Evolutionary conservation across 2,113 vertebrate genomes (phyloP), one percentile per base, ranked within the genome.

Genomic region (Psittacara wagleri): DNA sequence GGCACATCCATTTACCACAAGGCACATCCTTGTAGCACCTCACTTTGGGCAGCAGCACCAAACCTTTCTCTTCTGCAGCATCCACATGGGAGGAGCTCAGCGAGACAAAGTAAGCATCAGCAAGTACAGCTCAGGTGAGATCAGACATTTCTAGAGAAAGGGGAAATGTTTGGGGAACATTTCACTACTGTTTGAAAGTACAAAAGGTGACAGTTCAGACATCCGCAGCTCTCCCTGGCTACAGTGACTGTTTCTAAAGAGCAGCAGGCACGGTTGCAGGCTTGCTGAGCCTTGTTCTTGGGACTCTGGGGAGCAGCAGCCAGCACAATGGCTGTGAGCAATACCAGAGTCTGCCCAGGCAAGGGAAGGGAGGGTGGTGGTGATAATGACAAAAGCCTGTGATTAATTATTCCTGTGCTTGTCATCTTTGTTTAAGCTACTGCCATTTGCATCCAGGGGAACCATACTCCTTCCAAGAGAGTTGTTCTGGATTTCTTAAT

Each of bases 391-490:
- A 83, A 66, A 68, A 39, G 81, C 35, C 33, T 7, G 63, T 41
- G 63, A 84, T 91, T 37, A 93, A 80, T 88, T 88, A 91, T 85
- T 91, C 68, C 69, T 68, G 48, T 66, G 41, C 57, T 93, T 93
- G 79, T 93, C 83, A 81, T 57, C 75, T 84, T 35, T 49, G 49
- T 41, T 92, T 93, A 88, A 88, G 24, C 55, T 88, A 54, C 55
- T 63, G 44, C 22, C 69, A 63, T 77, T 43, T 41, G 43, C 64
- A 84, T 88, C 35, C 41, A 51, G 11, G 25, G 33, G 64, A 88
- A 41, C 29, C 57, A 35, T 33, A 68, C 52, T 46, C 59, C 66
- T 89, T 78, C 66, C 64, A 35, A 63, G 39, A 78, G 63, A 57
- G 41, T 41, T 51, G 59, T 37, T 77, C 14, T 62, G 46, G 64